Conservation (phyloP, 53 echinoderm and acorn worm genomes). For the Holothuria leucospilota region DNA sequence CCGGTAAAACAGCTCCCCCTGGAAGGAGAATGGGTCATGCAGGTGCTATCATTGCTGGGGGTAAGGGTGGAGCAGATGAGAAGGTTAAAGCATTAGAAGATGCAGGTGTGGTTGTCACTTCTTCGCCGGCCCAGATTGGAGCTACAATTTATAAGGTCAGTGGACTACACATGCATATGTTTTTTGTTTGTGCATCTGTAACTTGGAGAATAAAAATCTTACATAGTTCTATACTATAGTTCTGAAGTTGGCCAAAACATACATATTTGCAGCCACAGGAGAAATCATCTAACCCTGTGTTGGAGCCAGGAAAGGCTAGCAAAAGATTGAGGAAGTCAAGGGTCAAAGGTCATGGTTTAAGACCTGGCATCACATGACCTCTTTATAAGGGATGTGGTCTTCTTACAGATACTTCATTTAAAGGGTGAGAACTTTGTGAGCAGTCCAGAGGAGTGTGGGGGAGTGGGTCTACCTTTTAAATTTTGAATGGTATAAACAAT, state of each 20-base stretch:
- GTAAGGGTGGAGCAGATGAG: conserved; percentile 95
- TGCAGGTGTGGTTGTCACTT: conserved; percentile 89
- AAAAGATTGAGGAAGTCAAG: too few relatives aligned
- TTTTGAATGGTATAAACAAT: too few relatives aligned
- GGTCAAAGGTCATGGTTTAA: too few relatives aligned
- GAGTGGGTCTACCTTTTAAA: too few relatives aligned
- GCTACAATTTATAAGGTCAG: conserved; percentile 71
- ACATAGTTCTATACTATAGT: too few relatives aligned
- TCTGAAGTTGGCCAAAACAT: too few relatives aligned
- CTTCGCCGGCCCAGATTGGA: conserved; percentile 95
- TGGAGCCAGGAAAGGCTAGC: too few relatives aligned
- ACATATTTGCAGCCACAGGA: background rate
- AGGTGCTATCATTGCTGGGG: conserved; percentile 99
- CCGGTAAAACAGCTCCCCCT: conserved; percentile 96
- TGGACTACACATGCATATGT: background rate
- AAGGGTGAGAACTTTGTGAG: too few relatives aligned
- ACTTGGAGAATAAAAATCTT: background rate
- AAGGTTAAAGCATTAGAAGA: conserved; percentile 88
- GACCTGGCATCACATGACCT: too few relatives aligned
- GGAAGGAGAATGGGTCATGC: conserved; percentile 99
- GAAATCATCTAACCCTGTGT: background rate
- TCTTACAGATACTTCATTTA: too few relatives aligned
- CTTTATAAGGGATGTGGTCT: too few relatives aligned
- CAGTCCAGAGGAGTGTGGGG: too few relatives aligned
- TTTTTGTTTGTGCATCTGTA: background rate